Conservation (phyloP, 2,113 vertebrate species). For the Esox niger region DNA sequence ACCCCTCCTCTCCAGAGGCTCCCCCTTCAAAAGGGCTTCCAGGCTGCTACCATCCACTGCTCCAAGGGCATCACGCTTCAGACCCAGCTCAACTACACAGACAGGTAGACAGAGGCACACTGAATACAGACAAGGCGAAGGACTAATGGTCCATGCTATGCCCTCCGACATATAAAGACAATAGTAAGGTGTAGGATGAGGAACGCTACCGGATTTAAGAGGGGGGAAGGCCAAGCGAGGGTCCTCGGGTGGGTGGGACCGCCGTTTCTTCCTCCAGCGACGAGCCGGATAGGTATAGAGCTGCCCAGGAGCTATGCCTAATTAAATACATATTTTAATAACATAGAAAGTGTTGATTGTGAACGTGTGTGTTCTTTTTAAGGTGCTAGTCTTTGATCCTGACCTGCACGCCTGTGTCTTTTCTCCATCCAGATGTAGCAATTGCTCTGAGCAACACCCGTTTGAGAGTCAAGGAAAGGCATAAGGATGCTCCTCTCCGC, state of each 20-base stretch:
- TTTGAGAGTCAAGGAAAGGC: constrained; percentile 96
- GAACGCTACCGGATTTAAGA: constrained; percentile 83
- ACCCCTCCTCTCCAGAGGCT: constrained; percentile 82
- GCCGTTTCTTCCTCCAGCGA: constrained; percentile 92
- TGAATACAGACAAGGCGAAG: neutral
- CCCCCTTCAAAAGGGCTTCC: constrained; percentile 88
- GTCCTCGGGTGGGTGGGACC: constrained; percentile 92
- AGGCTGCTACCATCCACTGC: constrained; percentile 90
- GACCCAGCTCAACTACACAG: constrained; percentile 72
- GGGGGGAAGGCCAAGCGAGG: constrained; percentile 89
- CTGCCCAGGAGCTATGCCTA: constrained; percentile 91
- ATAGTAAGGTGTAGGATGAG: too few species aligned
- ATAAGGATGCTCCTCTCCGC: constrained; percentile 93
- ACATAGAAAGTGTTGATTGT: neutral
- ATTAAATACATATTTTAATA: too few species aligned
- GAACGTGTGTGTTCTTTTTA: too few species aligned
- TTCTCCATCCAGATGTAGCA: constrained; percentile 99
- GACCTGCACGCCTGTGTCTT: constrained; percentile 90
- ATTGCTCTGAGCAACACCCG: constrained; percentile 95
- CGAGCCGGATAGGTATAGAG: constrained; percentile 94
- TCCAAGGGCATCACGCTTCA: constrained; percentile 88
- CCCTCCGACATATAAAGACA: too few species aligned
- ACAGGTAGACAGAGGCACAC: neutral
- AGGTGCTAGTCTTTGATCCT: constrained; percentile 58
- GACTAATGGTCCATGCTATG: too few species aligned